Evolutionary conservation across 1,140 invertebrate genomes (phyloP).

Genomic region (Dendrolimus kikuchii): DNA sequence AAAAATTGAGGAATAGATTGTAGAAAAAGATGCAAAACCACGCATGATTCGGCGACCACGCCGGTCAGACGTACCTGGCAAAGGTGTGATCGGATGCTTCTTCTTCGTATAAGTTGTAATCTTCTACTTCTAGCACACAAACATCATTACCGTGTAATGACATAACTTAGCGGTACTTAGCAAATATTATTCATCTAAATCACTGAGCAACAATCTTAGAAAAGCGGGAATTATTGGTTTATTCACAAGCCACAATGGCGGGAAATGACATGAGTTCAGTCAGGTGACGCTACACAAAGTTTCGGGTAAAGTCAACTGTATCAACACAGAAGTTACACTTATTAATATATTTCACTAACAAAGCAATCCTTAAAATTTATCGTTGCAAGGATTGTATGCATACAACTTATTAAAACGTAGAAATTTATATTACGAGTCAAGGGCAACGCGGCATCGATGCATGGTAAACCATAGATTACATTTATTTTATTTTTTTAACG

Average conservation of each 20-base stretch:
- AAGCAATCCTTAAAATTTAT: no score
- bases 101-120: slow-evolving; percentile 69
- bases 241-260: slow-evolving; percentile 68
- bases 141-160: slow-evolving; percentile 71
- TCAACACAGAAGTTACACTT: slow-evolving; percentile 1
- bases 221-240: slow-evolving; percentile 38
- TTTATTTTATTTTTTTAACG: slow-evolving; percentile 2
- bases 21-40: neutral
- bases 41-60: slow-evolving; percentile 37
- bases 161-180: slow-evolving; percentile 58
- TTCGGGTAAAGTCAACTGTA: slow-evolving; percentile 3
- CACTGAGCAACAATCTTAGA: slow-evolving; percentile 22
- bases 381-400: slow-evolving; percentile 19
- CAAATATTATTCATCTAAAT: slow-evolving; percentile 45
- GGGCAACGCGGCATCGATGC: slow-evolving; percentile 64
- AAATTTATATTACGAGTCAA: slow-evolving; percentile 59
- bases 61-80: slow-evolving; percentile 63
- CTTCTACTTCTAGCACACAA: slow-evolving; percentile 69
- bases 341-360: neutral
- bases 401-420: slow-evolving; percentile 51
- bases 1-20: no score
- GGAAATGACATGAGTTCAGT: slow-evolving; percentile 71
- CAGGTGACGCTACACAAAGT: slow-evolving; percentile 68
- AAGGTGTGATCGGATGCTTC: slow-evolving; percentile 69
- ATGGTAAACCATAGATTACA: slow-evolving; percentile 34